Evolutionary conservation across 2,113 vertebrate species (phyloP), one percentile per base, ranked within the genome.

Genomic region (Notarius lentiginosus): DNA sequence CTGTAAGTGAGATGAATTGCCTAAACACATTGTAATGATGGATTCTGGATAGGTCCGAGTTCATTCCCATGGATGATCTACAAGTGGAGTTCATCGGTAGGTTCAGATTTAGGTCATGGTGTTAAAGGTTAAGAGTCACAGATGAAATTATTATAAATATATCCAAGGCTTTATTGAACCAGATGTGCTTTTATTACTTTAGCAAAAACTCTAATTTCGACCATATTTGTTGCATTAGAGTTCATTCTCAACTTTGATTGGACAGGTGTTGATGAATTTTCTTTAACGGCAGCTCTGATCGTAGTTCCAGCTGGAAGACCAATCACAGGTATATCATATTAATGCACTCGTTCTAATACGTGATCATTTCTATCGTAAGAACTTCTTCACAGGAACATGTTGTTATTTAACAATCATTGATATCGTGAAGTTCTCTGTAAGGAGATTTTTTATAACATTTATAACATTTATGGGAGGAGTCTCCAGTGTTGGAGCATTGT

Each of bases 1-100:
- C 24, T 82, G 84, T 84, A 55, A 76, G 77, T 83, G 83, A 88
- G 84, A 90, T 89, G 84, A 79, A 88, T 84, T 86, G 80, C 5
- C 70, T 72, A 56, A 84, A 83, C 58, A 70, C 75, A 70, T 80
- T 65, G 77, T 56, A 81, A 79, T 83, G 66, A 83, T 77, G 66
- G n/a, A 88, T 53, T 84, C 34, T 75, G 60, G 55, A 41, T 10
- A 65, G 56, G 72, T 61, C 49, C 10, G 61, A 47, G 47, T 66
- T 82, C 49, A 70, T 77, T 88, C 70, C 49, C 79, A 82, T 47
- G 27, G 51, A 77, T 10, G 15, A 75, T 34, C 49, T 65, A 56
- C 68, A 20, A 24, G 49, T 8, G 5, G 53, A 53, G 65, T 18
- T 56, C 61, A 12, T 41, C 24, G n/a, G 9, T 4, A 30, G 10